Evolutionary conservation across 2,113 vertebrate genomes (phyloP).

Genomic region (Uria lomvia): DNA sequence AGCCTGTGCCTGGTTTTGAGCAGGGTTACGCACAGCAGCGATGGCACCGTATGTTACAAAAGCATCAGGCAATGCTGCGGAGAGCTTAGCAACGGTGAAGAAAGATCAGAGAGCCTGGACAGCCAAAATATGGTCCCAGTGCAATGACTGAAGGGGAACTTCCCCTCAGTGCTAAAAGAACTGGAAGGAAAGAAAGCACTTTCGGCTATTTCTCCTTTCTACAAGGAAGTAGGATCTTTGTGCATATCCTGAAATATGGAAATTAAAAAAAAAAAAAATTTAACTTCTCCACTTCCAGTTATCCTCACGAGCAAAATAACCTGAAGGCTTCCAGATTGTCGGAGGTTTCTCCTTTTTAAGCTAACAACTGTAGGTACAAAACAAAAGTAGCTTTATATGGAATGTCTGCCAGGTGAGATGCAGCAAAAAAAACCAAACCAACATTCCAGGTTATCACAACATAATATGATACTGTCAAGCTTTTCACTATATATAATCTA

Average conservation of each 20-base stretch:
- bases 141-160: not conserved
- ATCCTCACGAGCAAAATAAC: not conserved
- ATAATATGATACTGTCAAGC: not conserved
- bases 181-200: not conserved
- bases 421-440: not conserved
- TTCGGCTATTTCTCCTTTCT: not conserved
- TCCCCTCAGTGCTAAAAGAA: not conserved
- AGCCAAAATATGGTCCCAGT: not conserved
- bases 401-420: not conserved
- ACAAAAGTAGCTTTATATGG: not conserved
- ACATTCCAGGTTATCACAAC: not conserved
- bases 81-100: not conserved
- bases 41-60: not conserved
- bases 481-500: not conserved
- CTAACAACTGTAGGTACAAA: not conserved
- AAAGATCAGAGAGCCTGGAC: not conserved
- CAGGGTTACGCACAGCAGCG: not conserved
- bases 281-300: not conserved
- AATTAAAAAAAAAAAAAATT: not conserved
- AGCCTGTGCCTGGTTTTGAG: not conserved
- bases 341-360: not conserved
- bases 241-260: not conserved
- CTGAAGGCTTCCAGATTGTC: not conserved
- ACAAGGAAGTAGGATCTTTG: not conserved
- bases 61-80: not conserved